A percentile compares a stretch with the other conserved stretches of the same genome.
Evolutionary conservation across 2,113 vertebrate species (phyloP).

Genomic region (Saimiri boliviensis): DNA sequence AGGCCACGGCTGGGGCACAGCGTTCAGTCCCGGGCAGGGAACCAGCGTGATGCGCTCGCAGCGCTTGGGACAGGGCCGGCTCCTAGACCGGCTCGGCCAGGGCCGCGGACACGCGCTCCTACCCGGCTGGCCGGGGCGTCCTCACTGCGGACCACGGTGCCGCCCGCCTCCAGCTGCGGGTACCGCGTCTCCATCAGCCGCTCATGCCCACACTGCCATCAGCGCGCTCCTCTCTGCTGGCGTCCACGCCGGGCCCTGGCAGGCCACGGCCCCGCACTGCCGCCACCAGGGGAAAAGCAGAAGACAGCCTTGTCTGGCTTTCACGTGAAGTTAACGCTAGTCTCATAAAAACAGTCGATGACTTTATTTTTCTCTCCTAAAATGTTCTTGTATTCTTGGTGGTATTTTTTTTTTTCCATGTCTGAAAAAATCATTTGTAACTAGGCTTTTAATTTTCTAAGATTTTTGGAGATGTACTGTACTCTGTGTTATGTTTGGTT

Average conservation of each 20-base stretch:
- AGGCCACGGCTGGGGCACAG: constrained; percentile 81
- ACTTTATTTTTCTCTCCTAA: not conserved
- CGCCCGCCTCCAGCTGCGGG: constrained; percentile 97
- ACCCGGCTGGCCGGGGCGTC: constrained; percentile 96
- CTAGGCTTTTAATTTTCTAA: not conserved
- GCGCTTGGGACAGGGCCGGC: constrained; percentile 96
- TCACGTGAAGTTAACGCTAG: not conserved
- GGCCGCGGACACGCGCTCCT: constrained; percentile 96
- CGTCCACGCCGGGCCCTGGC: constrained; percentile 97
- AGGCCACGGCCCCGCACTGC: constrained; percentile 90
- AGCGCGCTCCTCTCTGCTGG: constrained; percentile 97
- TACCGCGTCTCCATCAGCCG: constrained; percentile 94
- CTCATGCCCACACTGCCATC: constrained; percentile 98
- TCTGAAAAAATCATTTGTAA: not conserved
- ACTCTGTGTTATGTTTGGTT: not conserved
- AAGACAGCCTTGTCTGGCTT: constrained; percentile 20
- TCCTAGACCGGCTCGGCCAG: constrained; percentile 96
- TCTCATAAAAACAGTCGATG: not conserved
- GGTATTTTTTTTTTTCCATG: not conserved
- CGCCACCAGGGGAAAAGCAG: constrained; percentile 88
- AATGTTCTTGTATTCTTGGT: not conserved
- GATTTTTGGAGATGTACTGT: not conserved
- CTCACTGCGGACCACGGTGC: constrained; percentile 97
- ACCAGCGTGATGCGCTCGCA: constrained; percentile 95
- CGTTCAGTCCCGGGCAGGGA: constrained; percentile 80